Percentiles rank a stretch among this genome's conserved stretches.
Conservation (phyloP, 2,113 vertebrate species). For the Artemisiospiza belli region DNA sequence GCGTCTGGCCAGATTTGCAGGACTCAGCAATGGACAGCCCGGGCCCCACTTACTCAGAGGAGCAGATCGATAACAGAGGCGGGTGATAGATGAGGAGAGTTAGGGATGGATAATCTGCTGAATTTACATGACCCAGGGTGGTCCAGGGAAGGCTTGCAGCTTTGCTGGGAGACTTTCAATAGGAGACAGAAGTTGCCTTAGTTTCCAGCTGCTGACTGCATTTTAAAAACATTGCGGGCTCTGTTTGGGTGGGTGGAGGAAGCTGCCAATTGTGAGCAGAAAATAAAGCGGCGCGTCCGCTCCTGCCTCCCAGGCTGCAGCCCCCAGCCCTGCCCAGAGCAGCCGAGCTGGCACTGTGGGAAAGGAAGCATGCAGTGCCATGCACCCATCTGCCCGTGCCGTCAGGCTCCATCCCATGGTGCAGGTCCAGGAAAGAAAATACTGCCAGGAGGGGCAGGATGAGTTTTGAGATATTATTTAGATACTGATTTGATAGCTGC, state of each 20-base stretch:
- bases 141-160: slow-evolving; percentile 54
- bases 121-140: slow-evolving; percentile 75
- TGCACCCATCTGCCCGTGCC: not conserved
- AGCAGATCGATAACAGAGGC: slow-evolving; percentile 85
- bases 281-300: not conserved
- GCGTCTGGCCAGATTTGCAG: slow-evolving; percentile 62
- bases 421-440: not conserved
- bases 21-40: slow-evolving; percentile 65
- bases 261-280: slow-evolving; percentile 42
- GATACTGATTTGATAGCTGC: rapidly evolving
- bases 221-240: slow-evolving; percentile 59
- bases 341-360: rapidly evolving
- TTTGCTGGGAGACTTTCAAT: slow-evolving; percentile 70
- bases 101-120: slow-evolving; percentile 75
- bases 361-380: not conserved
- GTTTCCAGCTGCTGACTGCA: slow-evolving; percentile 68
- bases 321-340: not conserved
- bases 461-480: not conserved
- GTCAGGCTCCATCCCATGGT: rapidly evolving
- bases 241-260: slow-evolving; percentile 60
- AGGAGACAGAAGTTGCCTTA: slow-evolving; percentile 70
- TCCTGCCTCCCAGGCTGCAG: not conserved
- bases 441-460: not conserved
- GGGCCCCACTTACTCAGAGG: slow-evolving; percentile 67
- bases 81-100: slow-evolving; percentile 86